Conservation (phyloP, 2,113 vertebrate species). For the Coptodon bakossiorum region DNA sequence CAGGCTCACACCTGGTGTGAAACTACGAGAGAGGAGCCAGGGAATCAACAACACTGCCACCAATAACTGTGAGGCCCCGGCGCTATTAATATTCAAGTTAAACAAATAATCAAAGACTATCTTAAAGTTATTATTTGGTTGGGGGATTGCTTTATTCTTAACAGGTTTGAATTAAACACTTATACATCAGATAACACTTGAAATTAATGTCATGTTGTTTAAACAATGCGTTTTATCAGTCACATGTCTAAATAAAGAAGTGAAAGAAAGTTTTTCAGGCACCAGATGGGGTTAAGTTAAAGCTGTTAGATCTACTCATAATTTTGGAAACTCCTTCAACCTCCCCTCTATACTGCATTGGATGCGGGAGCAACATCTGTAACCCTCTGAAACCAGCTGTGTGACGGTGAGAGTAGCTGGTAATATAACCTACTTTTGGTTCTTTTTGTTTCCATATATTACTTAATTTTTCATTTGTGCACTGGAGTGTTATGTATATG, state of each 20-base stretch:
- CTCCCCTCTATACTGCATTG: neutral
- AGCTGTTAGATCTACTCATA: neutral
- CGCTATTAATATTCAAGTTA: neutral
- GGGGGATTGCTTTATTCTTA: neutral
- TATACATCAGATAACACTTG: neutral
- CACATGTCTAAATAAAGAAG: neutral
- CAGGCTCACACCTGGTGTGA: conserved; percentile 65
- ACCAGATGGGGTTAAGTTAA: neutral
- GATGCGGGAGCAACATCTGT: fast-evolving
- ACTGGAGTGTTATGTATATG: neutral
- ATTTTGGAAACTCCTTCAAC: neutral
- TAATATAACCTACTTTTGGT: neutral
- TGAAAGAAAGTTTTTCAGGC: neutral
- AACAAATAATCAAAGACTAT: neutral
- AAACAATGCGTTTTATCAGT: neutral
- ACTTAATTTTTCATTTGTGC: neutral
- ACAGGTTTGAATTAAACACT: neutral
- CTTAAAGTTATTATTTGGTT: neutral
- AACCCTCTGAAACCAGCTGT: neutral
- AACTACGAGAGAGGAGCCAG: conserved; percentile 12
- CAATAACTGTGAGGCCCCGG: neutral
- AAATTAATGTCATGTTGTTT: neutral
- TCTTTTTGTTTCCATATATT: neutral
- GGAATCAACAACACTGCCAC: conserved; percentile 8
- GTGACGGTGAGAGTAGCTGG: neutral